Evolutionary conservation across 92 coral and sea anemone genomes (phyloP).

Genomic region (Scolanthus callimorphus): DNA sequence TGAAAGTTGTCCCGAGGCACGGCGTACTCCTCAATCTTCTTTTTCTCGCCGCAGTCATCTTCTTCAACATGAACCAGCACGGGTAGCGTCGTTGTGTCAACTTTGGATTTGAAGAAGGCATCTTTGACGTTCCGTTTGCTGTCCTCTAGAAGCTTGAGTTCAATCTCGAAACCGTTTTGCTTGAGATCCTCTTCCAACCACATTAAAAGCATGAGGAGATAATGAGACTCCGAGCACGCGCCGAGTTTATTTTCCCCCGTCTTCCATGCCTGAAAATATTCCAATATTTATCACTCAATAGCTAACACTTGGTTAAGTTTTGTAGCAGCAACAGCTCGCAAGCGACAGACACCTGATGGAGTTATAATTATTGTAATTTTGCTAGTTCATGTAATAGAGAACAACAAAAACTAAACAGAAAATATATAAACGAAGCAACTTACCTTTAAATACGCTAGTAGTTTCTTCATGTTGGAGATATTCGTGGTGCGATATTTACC

Average conservation of each 20-base stretch:
- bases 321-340: not conserved
- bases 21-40: not conserved
- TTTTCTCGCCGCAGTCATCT: too few species aligned
- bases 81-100: slow-evolving; percentile 14
- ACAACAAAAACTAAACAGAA: not conserved
- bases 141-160: not conserved
- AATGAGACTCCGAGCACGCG: not conserved
- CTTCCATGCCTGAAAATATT: too few species aligned
- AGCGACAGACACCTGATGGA: not conserved
- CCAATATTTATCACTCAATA: too few species aligned
- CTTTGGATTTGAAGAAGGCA: not conserved
- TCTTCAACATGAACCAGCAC: slow-evolving; percentile 1
- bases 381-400: too few species aligned
- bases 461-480: not conserved
- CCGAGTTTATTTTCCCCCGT: not conserved
- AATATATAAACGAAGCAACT: not conserved
- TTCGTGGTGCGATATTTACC: too few species aligned
- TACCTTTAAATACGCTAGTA: not conserved
- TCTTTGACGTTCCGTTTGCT: not conserved
- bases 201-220: not conserved
- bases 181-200: not conserved
- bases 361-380: too few species aligned
- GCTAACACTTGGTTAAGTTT: too few species aligned
- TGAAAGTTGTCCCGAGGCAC: not conserved
- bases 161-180: not conserved